Conservation (phyloP, 1,140 invertebrate genomes). For the Apis dorsata region DNA sequence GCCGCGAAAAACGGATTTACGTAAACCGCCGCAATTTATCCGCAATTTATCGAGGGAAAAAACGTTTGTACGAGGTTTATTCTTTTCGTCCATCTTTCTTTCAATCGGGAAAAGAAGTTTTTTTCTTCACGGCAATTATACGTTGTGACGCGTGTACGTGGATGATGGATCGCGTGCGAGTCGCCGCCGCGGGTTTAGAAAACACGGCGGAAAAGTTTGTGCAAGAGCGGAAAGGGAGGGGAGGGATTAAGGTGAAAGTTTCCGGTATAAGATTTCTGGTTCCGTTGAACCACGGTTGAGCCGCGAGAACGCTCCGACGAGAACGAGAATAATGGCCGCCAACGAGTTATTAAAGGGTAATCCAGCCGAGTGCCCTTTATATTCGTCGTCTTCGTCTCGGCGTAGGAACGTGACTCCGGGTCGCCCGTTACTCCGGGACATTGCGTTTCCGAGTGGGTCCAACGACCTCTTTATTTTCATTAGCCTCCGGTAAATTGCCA, state of each 20-base stretch:
- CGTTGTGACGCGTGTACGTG: too few relatives aligned
- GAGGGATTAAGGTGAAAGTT: conserved; percentile 31
- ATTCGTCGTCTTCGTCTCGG: conserved; percentile 38
- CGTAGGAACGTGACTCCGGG: conserved; percentile 27
- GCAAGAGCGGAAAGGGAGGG: too few relatives aligned
- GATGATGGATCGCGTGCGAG: conserved; percentile 23
- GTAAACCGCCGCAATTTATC: conserved; percentile 19
- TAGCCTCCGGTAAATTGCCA: conserved; percentile 33
- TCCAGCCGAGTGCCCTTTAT: conserved; percentile 18
- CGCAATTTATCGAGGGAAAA: neutral
- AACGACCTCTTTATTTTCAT: conserved; percentile 51
- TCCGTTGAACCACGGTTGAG: too few relatives aligned
- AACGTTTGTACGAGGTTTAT: neutral
- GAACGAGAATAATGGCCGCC: conserved; percentile 24
- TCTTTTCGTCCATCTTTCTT: neutral
- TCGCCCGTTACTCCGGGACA: conserved; percentile 41
- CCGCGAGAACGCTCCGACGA: neutral
- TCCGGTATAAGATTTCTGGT: neutral
- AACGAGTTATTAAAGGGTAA: conserved; percentile 43
- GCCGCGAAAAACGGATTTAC: conserved; percentile 49
- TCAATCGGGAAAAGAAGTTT: too few relatives aligned
- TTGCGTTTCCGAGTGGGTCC: conserved; percentile 49
- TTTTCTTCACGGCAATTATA: neutral
- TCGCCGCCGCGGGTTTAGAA: neutral
- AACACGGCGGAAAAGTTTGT: neutral